Evolutionary conservation across 1,140 invertebrate species (phyloP), one percentile per base, ranked within the genome.

Genomic region (Brachionus rotundiformis): DNA sequence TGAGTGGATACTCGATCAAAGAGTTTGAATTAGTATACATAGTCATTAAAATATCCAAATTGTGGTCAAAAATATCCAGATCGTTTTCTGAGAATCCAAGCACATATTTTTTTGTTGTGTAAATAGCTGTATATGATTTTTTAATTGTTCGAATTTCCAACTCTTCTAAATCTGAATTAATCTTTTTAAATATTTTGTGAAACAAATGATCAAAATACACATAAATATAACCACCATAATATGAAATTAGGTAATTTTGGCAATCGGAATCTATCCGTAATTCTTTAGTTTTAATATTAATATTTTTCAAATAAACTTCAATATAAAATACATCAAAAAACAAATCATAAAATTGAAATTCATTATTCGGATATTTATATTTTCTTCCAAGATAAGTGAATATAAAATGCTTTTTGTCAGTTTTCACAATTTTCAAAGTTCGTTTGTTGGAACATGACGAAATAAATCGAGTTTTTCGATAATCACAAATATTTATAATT

Each of bases 351-450:
- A n/a, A n/a, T n/a, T n/a, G n/a, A n/a, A n/a, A n/a, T n/a, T n/a
- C n/a, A n/a, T 23, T 29, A 11, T 29, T 27, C 13, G 11, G 5
- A n/a, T n/a, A n/a, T n/a, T 13, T 63, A 13, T 5, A 33, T 13
- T 63, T 63, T 16, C 29, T 63, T 63, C 29, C 61, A 63, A 63
- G 61, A 63, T 63, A 63, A 27, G 27, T 63, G 10, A 63, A 27
- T 3, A 63, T 11, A 33, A 63, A 63, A 63, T 63, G 61, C 16
- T 63, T 63, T 63, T 63, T 63, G 29, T 63, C 29, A 29, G 10
- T 63, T 29, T 63, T 63, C 2, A 29, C 8, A n/a, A 63, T 33
- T 63, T 63, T 29, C 6, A 63, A 29, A 4, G 61, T 63, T 27
- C 29, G 8, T 63, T 7, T 63, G 11, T 63, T 63, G 13, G 61